Evolutionary conservation across 2,797 vertebrate genomes (phyloP).

Genomic region (Hippoglossus hippoglossus): DNA sequence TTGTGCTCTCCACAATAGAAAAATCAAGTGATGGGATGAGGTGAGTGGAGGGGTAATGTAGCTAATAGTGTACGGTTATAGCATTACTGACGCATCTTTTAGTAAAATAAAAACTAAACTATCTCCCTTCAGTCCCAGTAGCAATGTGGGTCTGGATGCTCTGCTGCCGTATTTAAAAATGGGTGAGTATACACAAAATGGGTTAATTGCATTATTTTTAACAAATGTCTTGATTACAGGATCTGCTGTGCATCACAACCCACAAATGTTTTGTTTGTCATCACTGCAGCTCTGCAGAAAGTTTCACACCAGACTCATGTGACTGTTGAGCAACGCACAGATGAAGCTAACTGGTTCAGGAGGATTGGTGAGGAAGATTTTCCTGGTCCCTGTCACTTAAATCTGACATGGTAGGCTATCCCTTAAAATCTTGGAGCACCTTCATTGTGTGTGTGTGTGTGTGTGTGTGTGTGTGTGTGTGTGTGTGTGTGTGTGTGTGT

Average conservation of each 20-base stretch:
- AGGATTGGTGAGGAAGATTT: conserved; percentile 87
- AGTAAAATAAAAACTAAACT: neutral
- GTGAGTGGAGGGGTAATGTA: conserved; percentile 59
- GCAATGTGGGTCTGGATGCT: conserved; percentile 71
- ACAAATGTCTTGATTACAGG: conserved; percentile 1
- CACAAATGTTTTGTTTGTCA: conserved; percentile 29
- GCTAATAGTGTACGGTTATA: neutral
- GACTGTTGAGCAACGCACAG: conserved; percentile 70
- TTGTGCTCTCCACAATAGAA: conserved; percentile 82
- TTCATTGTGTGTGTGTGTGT: conserved; percentile 51
- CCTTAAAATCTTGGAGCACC: conserved; percentile 32
- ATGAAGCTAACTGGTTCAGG: conserved; percentile 92
- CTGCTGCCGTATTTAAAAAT: conserved; percentile 81
- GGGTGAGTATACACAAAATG: conserved; percentile 67
- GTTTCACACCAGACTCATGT: conserved; percentile 71
- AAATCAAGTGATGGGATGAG: conserved; percentile 77
- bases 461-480: conserved; percentile 54
- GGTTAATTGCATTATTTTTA: conserved; percentile 4
- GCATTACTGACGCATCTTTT: neutral
- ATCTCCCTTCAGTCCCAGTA: conserved; percentile 36
- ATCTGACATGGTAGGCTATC: conserved; percentile 24
- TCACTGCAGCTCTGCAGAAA: conserved; percentile 84
- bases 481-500: conserved; percentile 35
- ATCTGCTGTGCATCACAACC: conserved; percentile 19
- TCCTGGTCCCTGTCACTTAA: conserved; percentile 13